Conservation (phyloP, 2,888 invertebrate species). For the Gryllus longicercus region DNA sequence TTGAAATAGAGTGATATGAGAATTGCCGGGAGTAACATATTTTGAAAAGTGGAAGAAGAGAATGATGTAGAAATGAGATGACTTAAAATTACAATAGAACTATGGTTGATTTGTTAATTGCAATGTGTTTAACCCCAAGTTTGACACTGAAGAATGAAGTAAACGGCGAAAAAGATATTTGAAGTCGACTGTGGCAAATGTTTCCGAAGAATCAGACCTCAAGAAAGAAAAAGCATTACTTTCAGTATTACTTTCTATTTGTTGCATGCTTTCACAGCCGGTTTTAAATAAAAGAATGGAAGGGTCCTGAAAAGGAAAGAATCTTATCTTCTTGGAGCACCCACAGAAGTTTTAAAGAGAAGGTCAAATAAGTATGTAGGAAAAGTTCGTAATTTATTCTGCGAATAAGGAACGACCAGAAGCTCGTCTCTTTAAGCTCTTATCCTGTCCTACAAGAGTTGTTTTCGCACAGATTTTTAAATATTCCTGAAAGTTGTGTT, state of each 20-base stretch:
- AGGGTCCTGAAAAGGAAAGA: neutral
- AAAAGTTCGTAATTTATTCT: slow-evolving; percentile 1
- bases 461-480: neutral
- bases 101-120: too few relatives aligned
- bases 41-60: too few relatives aligned
- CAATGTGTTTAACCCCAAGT: too few relatives aligned
- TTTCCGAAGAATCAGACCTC: too few relatives aligned
- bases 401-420: neutral
- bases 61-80: too few relatives aligned
- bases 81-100: too few relatives aligned
- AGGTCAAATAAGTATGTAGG: neutral
- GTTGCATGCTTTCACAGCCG: neutral
- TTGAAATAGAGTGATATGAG: too few relatives aligned
- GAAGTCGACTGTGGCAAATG: too few relatives aligned
- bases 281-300: neutral
- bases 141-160: too few relatives aligned
- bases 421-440: neutral
- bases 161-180: too few relatives aligned
- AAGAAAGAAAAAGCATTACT: too few relatives aligned
- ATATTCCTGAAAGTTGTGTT: neutral
- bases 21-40: too few relatives aligned
- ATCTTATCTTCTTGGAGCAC: neutral
- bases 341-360: neutral
- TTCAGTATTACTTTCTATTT: neutral
- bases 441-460: neutral